These are phyloP conservation scores for Heteromurus nitidus DNA, from an alignment of 2,888 invertebrate genomes.

Conservation along the genomic window DNA sequence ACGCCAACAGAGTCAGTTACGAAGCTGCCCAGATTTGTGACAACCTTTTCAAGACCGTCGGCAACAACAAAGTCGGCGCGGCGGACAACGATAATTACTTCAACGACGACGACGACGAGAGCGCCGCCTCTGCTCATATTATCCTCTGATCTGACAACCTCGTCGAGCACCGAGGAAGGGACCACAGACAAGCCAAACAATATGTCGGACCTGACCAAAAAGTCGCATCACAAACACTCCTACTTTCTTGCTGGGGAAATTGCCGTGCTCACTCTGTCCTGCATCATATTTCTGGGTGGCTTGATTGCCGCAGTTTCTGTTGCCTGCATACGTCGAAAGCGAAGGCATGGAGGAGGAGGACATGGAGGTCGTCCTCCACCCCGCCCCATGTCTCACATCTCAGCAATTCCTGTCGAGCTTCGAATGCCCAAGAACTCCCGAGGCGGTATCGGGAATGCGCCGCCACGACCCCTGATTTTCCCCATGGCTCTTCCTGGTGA, in stretches of 20 bases:
- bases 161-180: constrained; percentile 35
- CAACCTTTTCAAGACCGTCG: constrained; percentile 30
- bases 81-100: constrained; percentile 21
- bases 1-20: constrained; percentile 29
- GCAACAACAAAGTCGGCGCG: constrained; percentile 2
- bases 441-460: constrained; percentile 65
- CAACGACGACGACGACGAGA: constrained; percentile 18
- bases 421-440: constrained; percentile 70
- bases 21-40: constrained; percentile 28
- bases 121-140: constrained; percentile 44
- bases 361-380: constrained; percentile 9
- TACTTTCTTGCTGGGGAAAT: constrained; percentile 79
- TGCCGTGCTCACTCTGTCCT: constrained; percentile 86
- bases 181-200: constrained; percentile 49
- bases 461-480: constrained; percentile 71
- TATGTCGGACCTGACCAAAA: constrained; percentile 58
- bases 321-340: constrained; percentile 69
- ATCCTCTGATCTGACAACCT: constrained; percentile 48
- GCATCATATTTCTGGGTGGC: constrained; percentile 88
- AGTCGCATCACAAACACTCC: constrained; percentile 68
- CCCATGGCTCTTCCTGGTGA: constrained; percentile 72
- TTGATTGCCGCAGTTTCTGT: constrained; percentile 85
- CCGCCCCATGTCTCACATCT: constrained; percentile 72
- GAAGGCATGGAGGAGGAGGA: constrained; percentile 52
- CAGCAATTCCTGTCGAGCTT: constrained; percentile 72